Percentiles rank a stretch among this genome's conserved stretches.
phyloP scores from a whole-genome alignment of 1,140 invertebrate genomes.

The Nephotettix cincticeps region DNA sequence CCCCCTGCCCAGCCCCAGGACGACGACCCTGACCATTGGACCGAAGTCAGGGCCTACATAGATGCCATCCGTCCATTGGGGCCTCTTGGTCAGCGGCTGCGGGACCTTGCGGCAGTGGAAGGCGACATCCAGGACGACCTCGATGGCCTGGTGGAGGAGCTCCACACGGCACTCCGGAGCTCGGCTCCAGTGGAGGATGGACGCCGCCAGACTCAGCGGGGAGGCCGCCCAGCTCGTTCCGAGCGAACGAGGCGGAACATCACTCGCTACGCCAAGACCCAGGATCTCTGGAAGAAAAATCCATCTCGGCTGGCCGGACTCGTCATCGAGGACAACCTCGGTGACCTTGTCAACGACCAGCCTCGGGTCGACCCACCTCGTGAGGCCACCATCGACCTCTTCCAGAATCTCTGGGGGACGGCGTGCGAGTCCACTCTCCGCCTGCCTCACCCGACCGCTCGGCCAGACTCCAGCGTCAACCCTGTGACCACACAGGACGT shows the following conservation, averaged over 20 bases:
- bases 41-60: no score
- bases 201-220: background rate
- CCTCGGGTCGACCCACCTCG: background rate
- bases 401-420: background rate
- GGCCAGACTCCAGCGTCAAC: background rate
- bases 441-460: background rate
- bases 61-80: no score
- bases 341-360: background rate
- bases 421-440: background rate
- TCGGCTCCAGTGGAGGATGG: background rate
- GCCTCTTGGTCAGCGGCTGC: background rate
- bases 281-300: constrained; percentile 12
- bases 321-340: constrained; percentile 3
- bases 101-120: background rate
- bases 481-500: background rate
- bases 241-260: background rate
- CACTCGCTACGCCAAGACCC: background rate
- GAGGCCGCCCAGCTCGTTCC: background rate
- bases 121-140: background rate
- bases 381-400: background rate
- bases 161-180: background rate
- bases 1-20: no score
- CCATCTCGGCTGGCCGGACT: background rate
- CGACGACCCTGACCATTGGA: no score
- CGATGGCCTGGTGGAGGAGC: background rate